phyloP scores from a whole-genome alignment of 1,140 invertebrate species.

The Lepeophtheirus salmonis region DNA sequence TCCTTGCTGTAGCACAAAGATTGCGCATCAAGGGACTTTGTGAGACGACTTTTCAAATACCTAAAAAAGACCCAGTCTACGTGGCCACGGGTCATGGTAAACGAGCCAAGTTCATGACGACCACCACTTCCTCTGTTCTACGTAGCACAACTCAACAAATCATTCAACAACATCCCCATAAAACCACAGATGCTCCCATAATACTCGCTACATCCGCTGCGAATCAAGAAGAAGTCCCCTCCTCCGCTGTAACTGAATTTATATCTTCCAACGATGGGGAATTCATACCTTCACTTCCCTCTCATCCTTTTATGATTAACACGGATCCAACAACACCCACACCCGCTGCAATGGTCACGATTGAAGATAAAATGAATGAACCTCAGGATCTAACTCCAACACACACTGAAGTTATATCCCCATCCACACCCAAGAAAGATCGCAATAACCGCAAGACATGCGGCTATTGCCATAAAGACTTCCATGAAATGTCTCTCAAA shows the following conservation, averaged over 20 bases:
- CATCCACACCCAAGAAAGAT: background rate
- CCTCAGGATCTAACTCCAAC: constrained; percentile 5
- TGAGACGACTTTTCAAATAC: constrained; percentile 19
- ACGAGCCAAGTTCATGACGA: background rate
- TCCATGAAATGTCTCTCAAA: constrained; percentile 18
- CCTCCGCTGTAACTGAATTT: constrained; percentile 15
- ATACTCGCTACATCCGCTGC: background rate
- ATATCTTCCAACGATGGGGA: constrained; percentile 11
- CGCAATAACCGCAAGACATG: constrained; percentile 12
- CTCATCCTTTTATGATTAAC: background rate
- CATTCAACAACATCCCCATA: too few relatives aligned
- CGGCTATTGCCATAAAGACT: constrained; percentile 17
- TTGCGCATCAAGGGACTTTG: constrained; percentile 26
- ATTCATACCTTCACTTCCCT: background rate
- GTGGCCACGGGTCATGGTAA: background rate
- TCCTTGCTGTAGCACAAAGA: constrained; percentile 25
- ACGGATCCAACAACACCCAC: background rate
- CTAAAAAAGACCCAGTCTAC: background rate
- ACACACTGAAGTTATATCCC: background rate
- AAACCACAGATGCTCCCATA: background rate
- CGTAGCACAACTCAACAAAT: too few relatives aligned
- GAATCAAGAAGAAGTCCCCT: constrained; percentile 16
- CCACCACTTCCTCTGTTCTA: too few relatives aligned
- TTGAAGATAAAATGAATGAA: background rate
- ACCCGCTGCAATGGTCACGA: background rate